Evolutionary conservation across 1,140 invertebrate species (phyloP).

Genomic region (Apis cerana): DNA sequence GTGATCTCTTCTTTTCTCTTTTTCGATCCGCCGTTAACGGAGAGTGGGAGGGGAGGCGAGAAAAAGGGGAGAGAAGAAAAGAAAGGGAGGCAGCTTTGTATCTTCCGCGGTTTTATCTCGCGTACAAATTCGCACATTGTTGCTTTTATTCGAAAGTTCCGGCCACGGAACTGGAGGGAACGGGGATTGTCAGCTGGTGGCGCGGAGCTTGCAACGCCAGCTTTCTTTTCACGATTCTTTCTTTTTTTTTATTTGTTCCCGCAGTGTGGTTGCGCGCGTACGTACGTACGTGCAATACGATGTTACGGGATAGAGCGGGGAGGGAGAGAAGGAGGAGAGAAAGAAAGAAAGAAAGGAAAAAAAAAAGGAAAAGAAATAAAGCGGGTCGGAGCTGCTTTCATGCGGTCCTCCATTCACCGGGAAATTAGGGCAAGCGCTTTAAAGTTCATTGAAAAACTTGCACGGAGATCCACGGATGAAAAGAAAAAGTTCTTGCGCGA

Average conservation of each 20-base stretch:
- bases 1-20: neutral
- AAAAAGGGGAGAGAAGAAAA: neutral
- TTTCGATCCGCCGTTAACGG: neutral
- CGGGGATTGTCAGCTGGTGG: slow-evolving; percentile 37
- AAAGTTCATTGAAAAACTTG: slow-evolving; percentile 63
- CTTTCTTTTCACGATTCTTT: slow-evolving; percentile 47
- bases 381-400: slow-evolving; percentile 64
- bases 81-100: slow-evolving; percentile 8
- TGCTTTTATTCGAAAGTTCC: slow-evolving; percentile 32
- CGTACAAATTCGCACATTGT: slow-evolving; percentile 42
- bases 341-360: neutral
- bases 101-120: slow-evolving; percentile 19
- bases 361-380: slow-evolving; percentile 43
- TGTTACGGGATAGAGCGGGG: neutral
- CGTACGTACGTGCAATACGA: slow-evolving; percentile 29
- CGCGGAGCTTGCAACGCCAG: slow-evolving; percentile 19
- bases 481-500: slow-evolving; percentile 57
- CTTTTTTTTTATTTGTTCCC: slow-evolving; percentile 23
- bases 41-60: neutral
- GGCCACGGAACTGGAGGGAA: neutral
- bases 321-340: no score
- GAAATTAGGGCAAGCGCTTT: slow-evolving; percentile 68
- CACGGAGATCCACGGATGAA: slow-evolving; percentile 6
- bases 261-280: neutral
- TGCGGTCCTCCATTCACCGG: slow-evolving; percentile 53